These are phyloP conservation scores for Yasuhikotakia modesta DNA, from an alignment of 2,797 vertebrate species.

Conservation along the genomic window DNA sequence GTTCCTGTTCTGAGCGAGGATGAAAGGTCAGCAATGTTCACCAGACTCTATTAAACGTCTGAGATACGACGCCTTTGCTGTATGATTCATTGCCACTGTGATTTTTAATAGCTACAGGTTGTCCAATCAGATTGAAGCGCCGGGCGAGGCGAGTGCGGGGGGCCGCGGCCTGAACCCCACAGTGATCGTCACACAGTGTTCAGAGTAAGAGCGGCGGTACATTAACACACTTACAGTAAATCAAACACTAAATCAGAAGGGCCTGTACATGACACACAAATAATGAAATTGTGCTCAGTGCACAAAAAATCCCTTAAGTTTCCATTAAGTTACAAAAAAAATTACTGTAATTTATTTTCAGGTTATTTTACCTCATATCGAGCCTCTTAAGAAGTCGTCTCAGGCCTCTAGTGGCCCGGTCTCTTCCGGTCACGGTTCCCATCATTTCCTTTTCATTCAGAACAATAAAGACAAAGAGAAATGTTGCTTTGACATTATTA, in stretches of 20 bases:
- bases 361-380: too few species aligned
- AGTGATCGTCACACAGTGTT: constrained; percentile 86
- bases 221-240: too few species aligned
- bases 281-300: too few species aligned
- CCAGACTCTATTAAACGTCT: not conserved
- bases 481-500: not conserved
- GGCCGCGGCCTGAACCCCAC: constrained; percentile 76
- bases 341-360: too few species aligned
- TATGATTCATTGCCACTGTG: not conserved
- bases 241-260: too few species aligned
- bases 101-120: constrained; percentile 79
- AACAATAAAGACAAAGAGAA: too few species aligned
- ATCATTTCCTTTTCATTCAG: not conserved
- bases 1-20: constrained; percentile 80
- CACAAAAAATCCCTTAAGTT: too few species aligned
- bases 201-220: constrained; percentile 83
- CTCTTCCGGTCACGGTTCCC: too few species aligned
- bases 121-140: constrained; percentile 85
- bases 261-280: too few species aligned
- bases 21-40: constrained; percentile 76
- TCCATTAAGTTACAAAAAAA: too few species aligned
- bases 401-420: too few species aligned
- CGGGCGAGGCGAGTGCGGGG: constrained; percentile 71
- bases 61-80: not conserved
- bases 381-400: too few species aligned